These are phyloP conservation scores for Numida meleagris DNA, from an alignment of 2,113 vertebrate genomes.

Conservation along the genomic window DNA sequence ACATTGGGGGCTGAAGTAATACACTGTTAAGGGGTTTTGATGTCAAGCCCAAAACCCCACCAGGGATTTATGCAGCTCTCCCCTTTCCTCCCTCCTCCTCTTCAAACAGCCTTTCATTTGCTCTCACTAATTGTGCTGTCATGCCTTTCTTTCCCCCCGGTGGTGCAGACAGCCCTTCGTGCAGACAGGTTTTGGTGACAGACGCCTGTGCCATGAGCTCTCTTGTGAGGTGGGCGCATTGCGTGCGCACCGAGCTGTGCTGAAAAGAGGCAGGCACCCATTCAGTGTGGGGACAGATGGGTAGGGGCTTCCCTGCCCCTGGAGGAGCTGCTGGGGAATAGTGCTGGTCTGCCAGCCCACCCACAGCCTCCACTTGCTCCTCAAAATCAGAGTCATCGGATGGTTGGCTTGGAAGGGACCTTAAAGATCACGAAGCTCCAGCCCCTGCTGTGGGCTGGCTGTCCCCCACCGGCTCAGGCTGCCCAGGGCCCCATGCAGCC, in stretches of 20 bases:
- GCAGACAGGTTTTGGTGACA: constrained; percentile 46
- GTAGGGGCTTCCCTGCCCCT: neutral
- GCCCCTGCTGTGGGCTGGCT: neutral
- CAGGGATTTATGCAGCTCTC: constrained; percentile 69
- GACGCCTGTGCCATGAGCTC: constrained; percentile 37
- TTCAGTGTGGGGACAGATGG: neutral
- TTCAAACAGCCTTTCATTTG: constrained; percentile 64
- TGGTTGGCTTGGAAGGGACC: neutral
- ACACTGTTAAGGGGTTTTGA: constrained; percentile 73
- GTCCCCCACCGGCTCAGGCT: neutral
- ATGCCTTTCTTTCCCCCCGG: constrained; percentile 43
- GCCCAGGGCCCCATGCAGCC: too few species aligned
- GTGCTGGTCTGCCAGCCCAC: neutral
- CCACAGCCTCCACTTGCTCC: neutral
- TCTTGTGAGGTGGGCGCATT: neutral
- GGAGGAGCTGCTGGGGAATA: neutral
- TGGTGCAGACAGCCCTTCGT: constrained; percentile 58
- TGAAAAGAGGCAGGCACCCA: constrained; percentile 3
- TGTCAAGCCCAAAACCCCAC: constrained; percentile 75
- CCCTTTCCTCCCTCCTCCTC: constrained; percentile 64
- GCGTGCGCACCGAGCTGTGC: neutral
- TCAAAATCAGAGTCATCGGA: neutral
- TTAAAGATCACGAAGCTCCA: neutral
- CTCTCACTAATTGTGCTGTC: constrained; percentile 66
- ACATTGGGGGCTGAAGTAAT: constrained; percentile 73